A percentile compares a stretch with the other conserved stretches of the same genome.
phyloP scores from a whole-genome alignment of 2,113 vertebrate species.

The Bettongia penicillata region DNA sequence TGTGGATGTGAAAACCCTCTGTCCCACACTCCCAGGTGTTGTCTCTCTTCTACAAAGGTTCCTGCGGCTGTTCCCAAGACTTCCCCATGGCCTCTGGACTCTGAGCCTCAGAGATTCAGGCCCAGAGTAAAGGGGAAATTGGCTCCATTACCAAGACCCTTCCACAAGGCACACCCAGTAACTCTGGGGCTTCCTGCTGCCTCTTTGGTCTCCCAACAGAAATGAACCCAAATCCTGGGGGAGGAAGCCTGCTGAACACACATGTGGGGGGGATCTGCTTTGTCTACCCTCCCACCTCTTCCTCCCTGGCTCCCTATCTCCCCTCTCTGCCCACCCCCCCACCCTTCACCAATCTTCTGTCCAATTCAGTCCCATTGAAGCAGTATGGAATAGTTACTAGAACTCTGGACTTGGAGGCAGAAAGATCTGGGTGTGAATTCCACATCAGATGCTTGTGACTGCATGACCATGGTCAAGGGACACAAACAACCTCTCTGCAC shows the following conservation, averaged over 20 bases:
- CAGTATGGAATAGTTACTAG: no score
- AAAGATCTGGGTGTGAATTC: neutral
- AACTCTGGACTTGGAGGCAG: no score
- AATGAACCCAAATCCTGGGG: slow-evolving; percentile 79
- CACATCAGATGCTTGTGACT: neutral
- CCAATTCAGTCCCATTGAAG: slow-evolving; percentile 50
- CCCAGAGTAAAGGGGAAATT: slow-evolving; percentile 73
- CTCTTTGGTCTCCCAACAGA: slow-evolving; percentile 80
- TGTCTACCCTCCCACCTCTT: slow-evolving; percentile 75
- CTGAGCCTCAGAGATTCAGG: slow-evolving; percentile 78
- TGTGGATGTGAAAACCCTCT: no score
- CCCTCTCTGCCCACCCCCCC: neutral
- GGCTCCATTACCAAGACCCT: slow-evolving; percentile 79
- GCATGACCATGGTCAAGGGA: neutral
- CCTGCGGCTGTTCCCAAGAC: slow-evolving; percentile 40
- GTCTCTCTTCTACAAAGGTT: neutral
- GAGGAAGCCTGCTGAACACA: slow-evolving; percentile 65
- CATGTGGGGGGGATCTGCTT: neutral
- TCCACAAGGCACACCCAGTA: slow-evolving; percentile 76
- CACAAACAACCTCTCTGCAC: neutral
- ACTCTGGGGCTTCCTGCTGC: slow-evolving; percentile 71
- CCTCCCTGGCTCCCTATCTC: slow-evolving; percentile 67
- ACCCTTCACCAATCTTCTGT: slow-evolving; percentile 60
- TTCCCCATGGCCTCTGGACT: slow-evolving; percentile 76
- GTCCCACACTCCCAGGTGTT: no score